Percentiles rank a stretch among this genome's conserved stretches.
phyloP scores from a whole-genome alignment of 2,113 vertebrate genomes.

The Odocoileus hemionus region DNA sequence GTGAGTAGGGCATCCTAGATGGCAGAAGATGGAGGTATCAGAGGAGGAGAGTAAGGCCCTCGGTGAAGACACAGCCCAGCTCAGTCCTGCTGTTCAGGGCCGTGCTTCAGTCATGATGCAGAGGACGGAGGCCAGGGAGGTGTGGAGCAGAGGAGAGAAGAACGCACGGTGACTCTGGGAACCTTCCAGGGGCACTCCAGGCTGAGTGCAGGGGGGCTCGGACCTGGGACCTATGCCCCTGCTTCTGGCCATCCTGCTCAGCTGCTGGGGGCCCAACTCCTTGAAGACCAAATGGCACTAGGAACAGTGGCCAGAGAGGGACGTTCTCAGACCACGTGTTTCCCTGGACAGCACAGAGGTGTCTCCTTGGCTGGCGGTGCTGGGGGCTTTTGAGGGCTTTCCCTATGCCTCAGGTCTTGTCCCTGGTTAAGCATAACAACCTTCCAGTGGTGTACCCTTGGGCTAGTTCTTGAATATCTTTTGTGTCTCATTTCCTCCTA shows the following conservation, averaged over 20 bases:
- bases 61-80: not conserved
- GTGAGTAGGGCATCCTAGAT: not conserved
- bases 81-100: not conserved
- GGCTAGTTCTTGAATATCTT: not conserved
- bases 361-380: not conserved
- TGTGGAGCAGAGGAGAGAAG: not conserved
- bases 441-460: not conserved
- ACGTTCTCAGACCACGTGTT: not conserved
- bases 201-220: not conserved
- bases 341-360: not conserved
- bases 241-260: not conserved
- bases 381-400: not conserved
- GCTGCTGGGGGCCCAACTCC: not conserved
- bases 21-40: not conserved
- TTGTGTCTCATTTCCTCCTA: not conserved
- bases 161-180: not conserved
- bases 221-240: not conserved
- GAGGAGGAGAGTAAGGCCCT: not conserved
- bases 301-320: not conserved
- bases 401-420: not conserved
- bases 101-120: not conserved
- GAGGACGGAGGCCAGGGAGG: not conserved
- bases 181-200: not conserved
- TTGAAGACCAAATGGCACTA: not conserved
- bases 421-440: not conserved